A percentile compares a stretch with the other conserved stretches of the same genome.
Evolutionary conservation across 2,888 invertebrate species (phyloP).

Genomic region (Mesoligia furuncula): DNA sequence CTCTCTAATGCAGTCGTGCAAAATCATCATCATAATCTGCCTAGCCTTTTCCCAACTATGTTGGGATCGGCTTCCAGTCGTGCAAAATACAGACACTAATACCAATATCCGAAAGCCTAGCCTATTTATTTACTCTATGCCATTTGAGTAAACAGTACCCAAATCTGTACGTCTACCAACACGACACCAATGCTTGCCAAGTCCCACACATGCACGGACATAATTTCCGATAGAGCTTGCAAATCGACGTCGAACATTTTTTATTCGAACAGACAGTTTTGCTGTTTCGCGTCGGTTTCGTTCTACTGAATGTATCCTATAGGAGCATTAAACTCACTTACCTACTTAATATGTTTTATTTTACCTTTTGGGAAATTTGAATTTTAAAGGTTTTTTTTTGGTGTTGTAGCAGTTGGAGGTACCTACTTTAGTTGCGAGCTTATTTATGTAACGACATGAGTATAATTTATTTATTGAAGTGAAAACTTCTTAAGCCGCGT

Average conservation of each 20-base stretch:
- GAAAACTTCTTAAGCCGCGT: no score
- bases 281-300: constrained; percentile 69
- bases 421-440: background rate
- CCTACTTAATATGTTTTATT: background rate
- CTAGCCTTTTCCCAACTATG: no score
- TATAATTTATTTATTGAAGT: no score
- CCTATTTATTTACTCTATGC: constrained; percentile 36
- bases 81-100: no score
- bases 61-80: no score
- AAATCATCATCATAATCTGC: no score
- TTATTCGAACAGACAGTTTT: constrained; percentile 72
- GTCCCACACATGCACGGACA: constrained; percentile 72
- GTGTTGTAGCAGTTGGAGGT: background rate
- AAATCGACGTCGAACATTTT: constrained; percentile 75
- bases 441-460: background rate
- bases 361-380: background rate
- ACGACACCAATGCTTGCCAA: constrained; percentile 66
- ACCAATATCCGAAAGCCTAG: no score
- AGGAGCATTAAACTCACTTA: constrained; percentile 39
- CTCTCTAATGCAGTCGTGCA: no score
- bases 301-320: constrained; percentile 64
- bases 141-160: constrained; percentile 27
- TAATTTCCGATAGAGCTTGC: constrained; percentile 79
- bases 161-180: constrained; percentile 42
- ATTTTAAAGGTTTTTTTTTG: background rate